Evolutionary conservation across 2,888 invertebrate genomes (phyloP).

Genomic region (Rhorus exstirpatorius): DNA sequence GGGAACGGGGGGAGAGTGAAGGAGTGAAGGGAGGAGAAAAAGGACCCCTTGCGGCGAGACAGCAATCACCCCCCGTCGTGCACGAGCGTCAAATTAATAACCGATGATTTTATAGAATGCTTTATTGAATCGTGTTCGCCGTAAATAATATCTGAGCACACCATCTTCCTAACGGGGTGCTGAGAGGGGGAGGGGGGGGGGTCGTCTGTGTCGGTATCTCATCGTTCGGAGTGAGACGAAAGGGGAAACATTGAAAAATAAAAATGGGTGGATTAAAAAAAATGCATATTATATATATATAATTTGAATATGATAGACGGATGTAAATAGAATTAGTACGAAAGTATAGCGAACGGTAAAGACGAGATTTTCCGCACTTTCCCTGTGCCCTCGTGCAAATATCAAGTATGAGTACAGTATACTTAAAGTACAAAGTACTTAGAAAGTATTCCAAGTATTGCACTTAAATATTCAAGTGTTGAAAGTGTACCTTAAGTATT

Average conservation of each 20-base stretch:
- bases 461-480: neutral
- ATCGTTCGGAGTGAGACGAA: neutral
- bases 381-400: no score
- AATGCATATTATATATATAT: neutral
- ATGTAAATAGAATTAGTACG: no score
- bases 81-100: constrained; percentile 85
- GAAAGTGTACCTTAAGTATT: no score
- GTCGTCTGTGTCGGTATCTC: neutral
- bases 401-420: no score
- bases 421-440: no score
- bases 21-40: constrained; percentile 8
- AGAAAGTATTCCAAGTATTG: no score
- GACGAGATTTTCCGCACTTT: neutral
- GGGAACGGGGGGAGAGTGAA: neutral
- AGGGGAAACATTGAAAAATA: neutral
- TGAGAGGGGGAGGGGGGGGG: neutral
- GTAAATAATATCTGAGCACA: constrained; percentile 80
- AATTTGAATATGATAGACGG: no score
- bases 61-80: constrained; percentile 82
- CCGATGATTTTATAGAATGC: constrained; percentile 85
- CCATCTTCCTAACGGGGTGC: constrained; percentile 66
- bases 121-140: constrained; percentile 83
- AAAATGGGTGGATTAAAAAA: constrained; percentile 7
- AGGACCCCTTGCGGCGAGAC: constrained; percentile 76
- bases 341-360: neutral